A percentile compares a stretch with the other conserved stretches of the same genome.
These are phyloP conservation scores for Callopanchax toddi DNA, from an alignment of 2,113 vertebrate genomes.

Conservation along the genomic window DNA sequence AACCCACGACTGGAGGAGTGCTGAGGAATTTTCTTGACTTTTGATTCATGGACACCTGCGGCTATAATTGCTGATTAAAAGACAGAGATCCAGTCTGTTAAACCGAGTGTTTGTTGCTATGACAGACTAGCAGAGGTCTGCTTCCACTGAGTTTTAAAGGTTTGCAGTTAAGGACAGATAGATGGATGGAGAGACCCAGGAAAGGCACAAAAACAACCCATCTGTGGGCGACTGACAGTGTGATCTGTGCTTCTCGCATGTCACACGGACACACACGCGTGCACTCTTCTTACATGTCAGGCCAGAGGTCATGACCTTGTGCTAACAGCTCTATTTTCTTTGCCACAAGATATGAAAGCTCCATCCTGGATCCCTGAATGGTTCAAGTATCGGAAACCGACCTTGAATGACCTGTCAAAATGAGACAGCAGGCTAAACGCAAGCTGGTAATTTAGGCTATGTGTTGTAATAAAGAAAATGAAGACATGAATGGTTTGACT, in stretches of 20 bases:
- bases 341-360: conserved; percentile 35
- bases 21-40: conserved; percentile 50
- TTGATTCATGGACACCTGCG: conserved; percentile 36
- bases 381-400: conserved; percentile 43
- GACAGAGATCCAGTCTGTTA: conserved; percentile 9
- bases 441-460: conserved; percentile 14
- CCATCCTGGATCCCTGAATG: conserved; percentile 31
- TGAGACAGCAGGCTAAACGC: conserved; percentile 15
- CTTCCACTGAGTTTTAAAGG: background rate
- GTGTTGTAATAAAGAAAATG: conserved; percentile 48
- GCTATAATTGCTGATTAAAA: conserved; percentile 53
- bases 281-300: conserved; percentile 59
- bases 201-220: conserved; percentile 36
- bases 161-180: conserved; percentile 19
- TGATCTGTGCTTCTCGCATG: conserved; percentile 41
- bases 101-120: conserved; percentile 12
- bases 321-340: conserved; percentile 62
- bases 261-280: conserved; percentile 21
- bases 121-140: background rate
- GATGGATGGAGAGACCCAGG: conserved; percentile 11
- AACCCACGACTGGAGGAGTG: conserved; percentile 31
- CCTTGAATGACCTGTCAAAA: conserved; percentile 41
- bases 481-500: conserved; percentile 60
- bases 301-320: conserved; percentile 57
- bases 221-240: conserved; percentile 25